Evolutionary conservation across 2,113 vertebrate species (phyloP).

Genomic region (Haplochromis vanheusdeni): DNA sequence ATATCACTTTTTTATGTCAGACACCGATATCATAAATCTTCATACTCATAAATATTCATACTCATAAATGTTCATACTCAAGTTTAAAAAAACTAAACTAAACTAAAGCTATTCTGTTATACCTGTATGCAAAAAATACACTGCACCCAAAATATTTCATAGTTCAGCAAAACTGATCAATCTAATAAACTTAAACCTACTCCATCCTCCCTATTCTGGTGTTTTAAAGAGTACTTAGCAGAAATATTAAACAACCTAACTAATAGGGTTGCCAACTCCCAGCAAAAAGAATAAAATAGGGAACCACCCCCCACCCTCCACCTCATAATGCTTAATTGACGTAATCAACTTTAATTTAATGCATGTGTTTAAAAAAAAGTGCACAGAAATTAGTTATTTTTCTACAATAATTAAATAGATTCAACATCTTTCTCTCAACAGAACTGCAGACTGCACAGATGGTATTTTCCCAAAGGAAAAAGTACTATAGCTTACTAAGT

Average conservation of each 20-base stretch:
- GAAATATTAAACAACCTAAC: not conserved
- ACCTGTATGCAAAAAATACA: not conserved
- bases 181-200: not conserved
- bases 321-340: not conserved
- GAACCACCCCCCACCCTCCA: accelerated
- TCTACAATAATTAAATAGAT: not conserved
- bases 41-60: not conserved
- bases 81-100: not conserved
- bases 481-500: not conserved
- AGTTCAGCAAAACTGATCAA: not conserved
- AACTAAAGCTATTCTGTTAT: not conserved
- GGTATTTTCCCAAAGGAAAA: not conserved
- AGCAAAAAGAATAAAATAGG: not conserved
- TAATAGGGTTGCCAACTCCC: not conserved
- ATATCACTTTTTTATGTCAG: not conserved
- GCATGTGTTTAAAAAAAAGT: not conserved
- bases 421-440: not conserved
- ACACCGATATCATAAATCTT: not conserved
- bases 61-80: not conserved
- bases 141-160: not conserved
- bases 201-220: not conserved
- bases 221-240: not conserved
- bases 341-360: not conserved
- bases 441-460: not conserved
- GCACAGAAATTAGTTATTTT: not conserved